Evolutionary conservation across 2,113 vertebrate genomes (phyloP).

Genomic region (Psittacus erithacus): DNA sequence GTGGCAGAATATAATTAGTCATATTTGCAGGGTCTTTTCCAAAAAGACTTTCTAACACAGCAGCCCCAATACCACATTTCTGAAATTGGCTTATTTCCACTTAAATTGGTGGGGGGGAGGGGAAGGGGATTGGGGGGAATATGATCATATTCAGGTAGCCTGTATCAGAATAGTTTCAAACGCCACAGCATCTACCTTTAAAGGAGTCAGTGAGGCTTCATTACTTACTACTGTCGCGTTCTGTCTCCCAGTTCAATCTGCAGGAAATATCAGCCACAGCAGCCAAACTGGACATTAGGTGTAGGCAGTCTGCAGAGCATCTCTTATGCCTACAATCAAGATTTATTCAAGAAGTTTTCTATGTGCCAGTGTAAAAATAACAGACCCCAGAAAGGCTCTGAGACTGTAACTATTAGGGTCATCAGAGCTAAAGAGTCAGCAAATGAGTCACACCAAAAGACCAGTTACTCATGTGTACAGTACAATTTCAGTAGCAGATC

Average conservation of each 20-base stretch:
- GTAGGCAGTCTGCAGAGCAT: neutral
- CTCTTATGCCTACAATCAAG: neutral
- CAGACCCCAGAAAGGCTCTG: neutral
- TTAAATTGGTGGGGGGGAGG: rapidly evolving
- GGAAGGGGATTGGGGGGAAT: neutral
- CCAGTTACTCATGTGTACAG: neutral
- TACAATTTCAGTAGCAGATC: neutral
- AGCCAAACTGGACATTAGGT: neutral
- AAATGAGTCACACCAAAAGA: neutral
- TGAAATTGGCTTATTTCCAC: neutral
- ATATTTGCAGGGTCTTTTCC: neutral
- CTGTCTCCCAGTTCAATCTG: neutral
- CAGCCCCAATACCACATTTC: neutral
- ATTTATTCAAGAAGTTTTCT: conserved; percentile 23
- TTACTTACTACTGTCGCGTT: neutral
- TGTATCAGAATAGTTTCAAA: neutral
- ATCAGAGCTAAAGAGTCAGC: conserved; percentile 20
- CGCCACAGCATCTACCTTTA: neutral
- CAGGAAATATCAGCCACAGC: neutral
- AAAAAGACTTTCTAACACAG: neutral
- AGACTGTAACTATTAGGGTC: conserved; percentile 48
- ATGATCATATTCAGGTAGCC: neutral
- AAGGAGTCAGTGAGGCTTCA: neutral
- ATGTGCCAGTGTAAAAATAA: neutral
- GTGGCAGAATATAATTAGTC: neutral